Base-by-base conservation (phyloP, 2,797 vertebrate species). In the Parotocinclus haroldoi region DNA sequence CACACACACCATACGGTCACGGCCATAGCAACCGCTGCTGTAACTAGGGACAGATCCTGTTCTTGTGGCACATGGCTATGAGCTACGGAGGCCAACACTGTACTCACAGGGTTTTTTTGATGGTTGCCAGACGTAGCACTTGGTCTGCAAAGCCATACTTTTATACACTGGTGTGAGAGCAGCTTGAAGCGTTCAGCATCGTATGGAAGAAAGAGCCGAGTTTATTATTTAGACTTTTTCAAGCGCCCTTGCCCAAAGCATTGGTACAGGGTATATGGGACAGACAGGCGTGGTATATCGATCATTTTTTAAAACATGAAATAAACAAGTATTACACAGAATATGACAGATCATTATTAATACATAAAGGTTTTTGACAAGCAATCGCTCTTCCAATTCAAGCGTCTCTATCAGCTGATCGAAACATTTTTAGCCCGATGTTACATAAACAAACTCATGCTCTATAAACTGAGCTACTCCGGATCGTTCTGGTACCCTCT, bases 11-110 rank as follows among this genome's bases (percentile, higher is more conserved):
- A 74, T 72, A 77, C 57, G 55, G 69, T 68, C 69, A 78, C 27
- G 52, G 64, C 77, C 78, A 78, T 80, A 75, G 77, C 73, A 82
- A 82, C 77, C 67, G 62, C 69, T 67, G 71, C 72, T 72, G 74
- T 76, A 76, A 80, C 77, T 72, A 76, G 71, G 77, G 73, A 68
- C 74, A 48, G 62, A 72, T 69, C 74, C 73, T 63, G 44, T 72
- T 72, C 73, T 63, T 69, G 62, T 40, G 27, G 40, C 55, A 69
- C 63, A 51, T 59, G 59, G 7, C 11, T 27, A 27, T 27, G 42
- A 67, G 67, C 49, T 57, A 64, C 44, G 57, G 50, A 50, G 69
- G 75, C 69, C 73, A 68, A 54, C 69, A 60, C 68, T 58, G 63
- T 63, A 66, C 69, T 61, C 66, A 71, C 12, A 65, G 66, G n/a